Evolutionary conservation across 2,113 vertebrate genomes (phyloP).

Genomic region (Plecotus auritus): DNA sequence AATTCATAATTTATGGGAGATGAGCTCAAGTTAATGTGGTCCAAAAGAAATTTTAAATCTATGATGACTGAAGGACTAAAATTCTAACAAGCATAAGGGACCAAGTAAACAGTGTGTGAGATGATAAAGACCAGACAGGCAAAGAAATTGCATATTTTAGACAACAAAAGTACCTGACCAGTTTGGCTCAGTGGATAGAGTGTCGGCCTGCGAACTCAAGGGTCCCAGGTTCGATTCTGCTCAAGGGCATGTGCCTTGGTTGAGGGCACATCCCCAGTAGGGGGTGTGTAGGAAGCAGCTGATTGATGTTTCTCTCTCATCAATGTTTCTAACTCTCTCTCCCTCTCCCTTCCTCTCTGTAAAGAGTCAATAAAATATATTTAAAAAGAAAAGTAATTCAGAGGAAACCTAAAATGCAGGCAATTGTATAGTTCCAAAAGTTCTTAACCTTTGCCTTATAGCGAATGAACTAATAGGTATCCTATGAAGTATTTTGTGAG

Average conservation of each 20-base stretch:
- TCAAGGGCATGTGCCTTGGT: too few relatives aligned
- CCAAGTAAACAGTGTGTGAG: not conserved
- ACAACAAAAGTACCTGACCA: too few relatives aligned
- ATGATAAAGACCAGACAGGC: not conserved
- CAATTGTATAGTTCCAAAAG: not conserved
- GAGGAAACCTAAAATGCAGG: slow-evolving; percentile 9
- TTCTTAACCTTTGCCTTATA: not conserved
- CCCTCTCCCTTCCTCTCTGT: too few relatives aligned
- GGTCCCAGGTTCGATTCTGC: too few relatives aligned
- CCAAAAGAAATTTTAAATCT: not conserved
- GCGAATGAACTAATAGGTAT: not conserved
- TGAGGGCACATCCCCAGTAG: too few relatives aligned
- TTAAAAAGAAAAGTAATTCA: not conserved
- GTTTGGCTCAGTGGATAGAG: too few relatives aligned
- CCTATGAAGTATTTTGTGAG: not conserved
- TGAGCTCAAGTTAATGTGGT: not conserved
- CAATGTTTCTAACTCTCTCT: too few relatives aligned
- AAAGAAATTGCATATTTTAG: not conserved
- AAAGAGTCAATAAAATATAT: too few relatives aligned
- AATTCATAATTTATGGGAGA: not conserved
- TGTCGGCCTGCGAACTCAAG: too few relatives aligned
- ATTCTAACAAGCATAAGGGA: not conserved
- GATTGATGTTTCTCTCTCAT: too few relatives aligned
- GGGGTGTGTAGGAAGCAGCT: too few relatives aligned
- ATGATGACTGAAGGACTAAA: not conserved